These are phyloP conservation scores for Halcyon malimbica DNA, from an alignment of 2,113 vertebrate species.

Conservation along the genomic window DNA sequence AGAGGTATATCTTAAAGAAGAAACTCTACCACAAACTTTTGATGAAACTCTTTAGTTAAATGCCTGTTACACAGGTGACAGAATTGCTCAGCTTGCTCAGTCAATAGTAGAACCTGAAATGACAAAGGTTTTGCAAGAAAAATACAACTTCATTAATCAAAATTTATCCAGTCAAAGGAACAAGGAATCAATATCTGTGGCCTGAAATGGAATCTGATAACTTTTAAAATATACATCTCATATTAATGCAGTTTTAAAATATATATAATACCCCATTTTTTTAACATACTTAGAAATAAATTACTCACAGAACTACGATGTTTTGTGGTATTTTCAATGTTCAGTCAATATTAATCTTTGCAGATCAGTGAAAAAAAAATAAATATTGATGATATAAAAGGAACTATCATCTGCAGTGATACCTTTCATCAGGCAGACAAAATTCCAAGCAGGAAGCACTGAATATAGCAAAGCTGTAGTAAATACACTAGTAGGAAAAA, in stretches of 20 bases:
- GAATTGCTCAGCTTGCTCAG: background rate
- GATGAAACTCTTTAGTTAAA: background rate
- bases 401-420: background rate
- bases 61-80: background rate
- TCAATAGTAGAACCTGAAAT: background rate
- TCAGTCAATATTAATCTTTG: background rate
- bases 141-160: background rate
- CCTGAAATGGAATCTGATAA: background rate
- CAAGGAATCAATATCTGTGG: background rate
- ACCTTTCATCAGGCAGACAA: background rate
- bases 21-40: background rate
- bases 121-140: background rate
- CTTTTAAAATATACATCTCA: background rate
- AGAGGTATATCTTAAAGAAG: background rate
- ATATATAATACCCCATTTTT: background rate
- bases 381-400: background rate
- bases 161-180: background rate
- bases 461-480: background rate
- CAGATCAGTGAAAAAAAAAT: background rate
- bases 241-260: background rate
- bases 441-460: background rate
- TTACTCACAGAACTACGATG: background rate
- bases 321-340: background rate
- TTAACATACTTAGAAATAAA: background rate
- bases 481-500: background rate